Base-by-base conservation (phyloP, 2,888 invertebrate genomes). In the Epinotia brunnichana region DNA sequence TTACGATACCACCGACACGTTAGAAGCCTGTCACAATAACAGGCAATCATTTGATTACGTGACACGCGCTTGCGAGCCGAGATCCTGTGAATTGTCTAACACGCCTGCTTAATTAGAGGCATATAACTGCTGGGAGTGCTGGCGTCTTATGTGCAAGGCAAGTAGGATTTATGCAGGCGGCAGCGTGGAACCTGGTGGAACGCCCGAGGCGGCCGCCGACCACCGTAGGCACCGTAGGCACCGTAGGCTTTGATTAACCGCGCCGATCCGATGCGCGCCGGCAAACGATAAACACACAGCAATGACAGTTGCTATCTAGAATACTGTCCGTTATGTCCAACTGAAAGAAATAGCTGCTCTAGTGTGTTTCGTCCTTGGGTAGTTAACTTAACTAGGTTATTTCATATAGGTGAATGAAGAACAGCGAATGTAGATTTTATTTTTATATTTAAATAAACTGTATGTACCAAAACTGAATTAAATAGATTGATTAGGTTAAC, bases 191-290 rank as follows among this genome's bases (percentile, higher is more conserved):
- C 35, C 35, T 35, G 35, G 35, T 35, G 35, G 35, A 64, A 57
- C 63, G 60, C 69, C 63, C 63, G 48, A 21, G 57, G 70, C 64
- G 64, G 41, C 64, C 5, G 57, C 64, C 69, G 75, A 76, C 75
- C 76, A 73, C 77, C 77, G 48, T 48, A 48, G 76, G 74, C 76
- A 73, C 77, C 77, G 21, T 24, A n/a, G n/a, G n/a, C n/a, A 24
- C 21, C 21, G 78, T 71, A 56, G 74, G 74, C 78, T 80, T 80
- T 82, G 83, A 82, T 82, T 79, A 82, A 82, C 80, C 80, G 78
- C 74, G 74, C 75, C 81, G 79, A 82, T 82, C 79, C 77, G 74
- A 77, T 77, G 72, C 75, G 54, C 76, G 76, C 76, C 74, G 72
- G 78, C 78, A 73, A 35, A 77, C 76, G 78, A 82, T 82, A 82